A percentile compares a stretch with the other conserved stretches of the same genome.
These are phyloP conservation scores for Scolopax bukidnonensis DNA, from an alignment of 2,797 vertebrate genomes.

Conservation along the genomic window DNA sequence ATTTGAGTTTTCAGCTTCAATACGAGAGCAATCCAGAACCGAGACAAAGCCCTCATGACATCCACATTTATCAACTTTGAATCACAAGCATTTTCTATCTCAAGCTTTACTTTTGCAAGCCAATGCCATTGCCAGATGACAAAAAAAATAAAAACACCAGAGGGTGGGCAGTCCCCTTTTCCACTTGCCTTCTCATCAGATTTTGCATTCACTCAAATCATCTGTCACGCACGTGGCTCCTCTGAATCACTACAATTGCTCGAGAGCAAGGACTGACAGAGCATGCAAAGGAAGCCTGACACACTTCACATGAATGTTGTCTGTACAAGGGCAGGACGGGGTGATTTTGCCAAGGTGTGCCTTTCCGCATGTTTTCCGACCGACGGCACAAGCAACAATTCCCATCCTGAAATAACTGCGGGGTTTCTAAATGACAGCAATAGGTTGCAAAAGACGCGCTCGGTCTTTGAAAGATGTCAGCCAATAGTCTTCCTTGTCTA, in stretches of 20 bases:
- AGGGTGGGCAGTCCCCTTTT: neutral
- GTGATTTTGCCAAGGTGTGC: neutral
- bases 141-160: fast-evolving
- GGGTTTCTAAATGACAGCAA: neutral
- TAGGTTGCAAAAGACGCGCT: neutral
- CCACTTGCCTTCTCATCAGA: neutral
- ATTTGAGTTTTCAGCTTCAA: neutral
- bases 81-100: neutral
- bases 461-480: neutral
- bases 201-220: neutral
- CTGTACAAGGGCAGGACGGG: neutral
- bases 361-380: neutral
- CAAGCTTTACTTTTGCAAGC: neutral
- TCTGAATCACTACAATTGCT: neutral
- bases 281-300: neutral
- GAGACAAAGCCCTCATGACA: neutral
- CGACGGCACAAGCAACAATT: neutral
- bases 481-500: neutral
- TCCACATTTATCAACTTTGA: neutral
- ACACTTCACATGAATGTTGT: neutral
- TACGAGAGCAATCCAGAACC: neutral
- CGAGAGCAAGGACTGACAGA: neutral
- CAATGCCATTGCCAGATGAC: neutral
- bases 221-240: neutral
- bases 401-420: neutral